Evolutionary conservation across 2,888 invertebrate species (phyloP).

Genomic region (Agrotis puta): DNA sequence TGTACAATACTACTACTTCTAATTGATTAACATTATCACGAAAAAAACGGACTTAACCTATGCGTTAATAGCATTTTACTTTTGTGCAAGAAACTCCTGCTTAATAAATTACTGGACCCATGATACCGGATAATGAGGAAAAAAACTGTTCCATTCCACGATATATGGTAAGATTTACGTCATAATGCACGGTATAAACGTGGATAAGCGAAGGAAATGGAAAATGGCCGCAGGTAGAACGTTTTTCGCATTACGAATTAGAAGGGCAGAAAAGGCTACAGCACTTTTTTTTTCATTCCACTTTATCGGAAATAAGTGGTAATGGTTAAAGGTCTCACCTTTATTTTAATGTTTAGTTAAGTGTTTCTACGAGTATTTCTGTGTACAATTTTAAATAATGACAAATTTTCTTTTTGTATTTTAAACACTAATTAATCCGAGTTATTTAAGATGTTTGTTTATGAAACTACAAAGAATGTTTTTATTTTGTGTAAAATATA

Average conservation of each 20-base stretch:
- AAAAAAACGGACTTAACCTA: too few species aligned
- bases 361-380: too few species aligned
- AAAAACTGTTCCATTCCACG: constrained; percentile 37
- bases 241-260: neutral
- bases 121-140: constrained; percentile 24
- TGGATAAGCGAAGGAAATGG: constrained; percentile 59
- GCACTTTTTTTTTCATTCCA: neutral
- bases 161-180: constrained; percentile 54
- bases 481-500: too few species aligned
- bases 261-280: neutral
- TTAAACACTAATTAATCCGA: too few species aligned
- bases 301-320: too few species aligned
- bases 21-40: too few species aligned
- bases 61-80: neutral
- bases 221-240: constrained; percentile 37
- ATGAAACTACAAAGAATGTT: neutral
- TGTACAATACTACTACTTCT: too few species aligned
- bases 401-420: too few species aligned
- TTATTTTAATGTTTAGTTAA: too few species aligned
- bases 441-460: too few species aligned
- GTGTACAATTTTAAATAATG: too few species aligned
- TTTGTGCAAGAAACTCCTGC: constrained; percentile 6
- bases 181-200: constrained; percentile 42
- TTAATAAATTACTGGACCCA: constrained; percentile 8
- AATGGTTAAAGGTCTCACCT: too few species aligned